Conservation (phyloP, 2,797 vertebrate species). For the Stomatorhinus walkeri region DNA sequence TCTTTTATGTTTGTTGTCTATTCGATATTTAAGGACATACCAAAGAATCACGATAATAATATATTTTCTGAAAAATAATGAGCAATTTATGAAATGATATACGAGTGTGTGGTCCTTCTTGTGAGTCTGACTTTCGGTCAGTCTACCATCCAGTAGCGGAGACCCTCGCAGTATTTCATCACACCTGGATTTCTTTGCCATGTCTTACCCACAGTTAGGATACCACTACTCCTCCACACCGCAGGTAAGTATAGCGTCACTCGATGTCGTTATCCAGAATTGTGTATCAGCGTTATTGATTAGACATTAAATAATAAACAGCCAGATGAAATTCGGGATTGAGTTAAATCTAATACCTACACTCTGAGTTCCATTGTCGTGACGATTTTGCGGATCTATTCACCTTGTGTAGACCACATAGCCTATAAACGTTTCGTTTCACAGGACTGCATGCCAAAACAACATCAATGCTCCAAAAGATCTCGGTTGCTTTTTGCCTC, state of each 20-base stretch:
- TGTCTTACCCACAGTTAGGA: slow-evolving; percentile 96
- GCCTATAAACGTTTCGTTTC: background rate
- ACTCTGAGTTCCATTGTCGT: background rate
- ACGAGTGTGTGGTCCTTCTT: background rate
- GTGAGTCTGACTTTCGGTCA: background rate
- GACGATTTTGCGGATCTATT: background rate
- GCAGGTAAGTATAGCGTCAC: slow-evolving; percentile 69
- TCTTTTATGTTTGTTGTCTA: background rate
- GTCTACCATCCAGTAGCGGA: slow-evolving; percentile 52
- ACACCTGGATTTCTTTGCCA: slow-evolving; percentile 65
- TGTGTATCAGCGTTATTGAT: background rate
- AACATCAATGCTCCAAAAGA: background rate
- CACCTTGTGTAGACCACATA: background rate
- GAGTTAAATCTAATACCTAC: background rate
- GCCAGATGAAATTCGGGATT: background rate
- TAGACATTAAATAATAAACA: background rate
- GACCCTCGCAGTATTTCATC: slow-evolving; percentile 52
- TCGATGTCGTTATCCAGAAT: slow-evolving; percentile 10
- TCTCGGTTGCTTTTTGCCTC: background rate
- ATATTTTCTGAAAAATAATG: slow-evolving; percentile 26
- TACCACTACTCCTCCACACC: slow-evolving; percentile 85
- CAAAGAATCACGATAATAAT: slow-evolving; percentile 20
- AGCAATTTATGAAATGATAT: background rate
- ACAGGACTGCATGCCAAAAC: background rate
- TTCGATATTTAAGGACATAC: slow-evolving; percentile 40